Evolutionary conservation across 2,797 vertebrate species (phyloP), one percentile per base, ranked within the genome.

Genomic region (Sternotherus odoratus): DNA sequence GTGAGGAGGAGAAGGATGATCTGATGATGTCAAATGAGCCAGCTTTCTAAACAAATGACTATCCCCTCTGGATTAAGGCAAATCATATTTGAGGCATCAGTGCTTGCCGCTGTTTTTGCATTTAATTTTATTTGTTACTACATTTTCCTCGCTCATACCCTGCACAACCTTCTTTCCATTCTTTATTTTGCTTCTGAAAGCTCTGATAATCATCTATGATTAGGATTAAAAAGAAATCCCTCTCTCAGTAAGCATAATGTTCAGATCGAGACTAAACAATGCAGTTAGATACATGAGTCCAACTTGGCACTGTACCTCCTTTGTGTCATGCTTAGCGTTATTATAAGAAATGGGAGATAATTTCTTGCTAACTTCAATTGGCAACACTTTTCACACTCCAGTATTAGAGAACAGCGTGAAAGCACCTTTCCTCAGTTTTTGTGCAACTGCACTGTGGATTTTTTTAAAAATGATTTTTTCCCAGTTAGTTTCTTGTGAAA

Each of bases 401-500:
- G 5, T 88, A 33, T 48, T 36, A 96, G 89, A 78, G 87, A 80
- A 7, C 57, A 53, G 23, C 66, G 26, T 77, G 77, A 77, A 63
- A 90, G 15, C 3, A 84, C 1, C 12, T 79, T 95, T 85, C 7
- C 8, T 77, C 8, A 60, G 1, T 50, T 85, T 87, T 60, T 57
- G 5, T 89, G 7, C 1, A 75, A 81, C 13, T 8, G 85, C 30
- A 75, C 13, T 5, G 46, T 90, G 5, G 9, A 4, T 13, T n/a
- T 7, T 77, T 6, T 69, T 19, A 7, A 53, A 60, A 51, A n/a
- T n/a, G 36, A 75, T 57, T 15, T 8, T 94, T 87, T 91, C 75
- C 24, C 5, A 53, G 1, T 5, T 57, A 6, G 2, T 75, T 95
- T 94, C 39, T 81, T 86, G 33, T 4, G 43, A 5, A 7, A 77